Evolutionary conservation across 2,888 invertebrate genomes (phyloP).

Genomic region (Monochamus alternatus): DNA sequence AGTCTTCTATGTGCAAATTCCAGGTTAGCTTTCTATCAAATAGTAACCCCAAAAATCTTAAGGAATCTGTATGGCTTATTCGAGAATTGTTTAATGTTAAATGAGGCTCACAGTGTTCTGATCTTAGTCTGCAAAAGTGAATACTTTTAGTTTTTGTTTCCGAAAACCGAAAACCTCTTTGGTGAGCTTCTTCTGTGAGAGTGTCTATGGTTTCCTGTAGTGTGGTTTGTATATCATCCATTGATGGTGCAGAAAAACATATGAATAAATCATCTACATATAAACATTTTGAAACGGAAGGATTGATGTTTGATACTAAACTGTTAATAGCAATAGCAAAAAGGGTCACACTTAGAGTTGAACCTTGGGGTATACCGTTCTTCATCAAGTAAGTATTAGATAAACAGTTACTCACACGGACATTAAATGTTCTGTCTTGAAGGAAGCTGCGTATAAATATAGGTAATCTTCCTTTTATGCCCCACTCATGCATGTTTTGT

Average conservation of each 20-base stretch:
- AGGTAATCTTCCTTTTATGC: slow-evolving; percentile 40
- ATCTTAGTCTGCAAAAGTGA: slow-evolving; percentile 28
- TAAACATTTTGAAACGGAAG: slow-evolving; percentile 15
- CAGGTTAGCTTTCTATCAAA: slow-evolving; percentile 7
- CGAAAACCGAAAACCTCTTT: slow-evolving; percentile 23
- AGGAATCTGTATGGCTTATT: neutral
- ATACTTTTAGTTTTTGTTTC: slow-evolving; percentile 1
- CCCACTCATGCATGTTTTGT: slow-evolving; percentile 18
- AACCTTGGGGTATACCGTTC: slow-evolving; percentile 49
- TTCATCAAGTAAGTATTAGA: slow-evolving; percentile 23
- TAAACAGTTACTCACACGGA: slow-evolving; percentile 15
- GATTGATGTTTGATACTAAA: slow-evolving; percentile 11
- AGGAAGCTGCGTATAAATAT: slow-evolving; percentile 27
- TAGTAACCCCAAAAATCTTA: slow-evolving; percentile 12
- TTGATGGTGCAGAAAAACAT: slow-evolving; percentile 15
- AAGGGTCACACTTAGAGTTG: slow-evolving; percentile 40
- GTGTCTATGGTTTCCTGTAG: slow-evolving; percentile 15
- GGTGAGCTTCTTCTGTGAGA: neutral
- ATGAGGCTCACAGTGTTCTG: slow-evolving; percentile 1
- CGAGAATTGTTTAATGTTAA: neutral
- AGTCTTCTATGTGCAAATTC: neutral
- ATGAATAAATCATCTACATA: slow-evolving; percentile 35
- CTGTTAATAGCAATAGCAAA: slow-evolving; percentile 45
- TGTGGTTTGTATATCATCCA: slow-evolving; percentile 18
- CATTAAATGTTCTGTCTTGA: slow-evolving; percentile 14